Conservation (phyloP, 2,797 vertebrate species). For the Cynopterus sphinx region DNA sequence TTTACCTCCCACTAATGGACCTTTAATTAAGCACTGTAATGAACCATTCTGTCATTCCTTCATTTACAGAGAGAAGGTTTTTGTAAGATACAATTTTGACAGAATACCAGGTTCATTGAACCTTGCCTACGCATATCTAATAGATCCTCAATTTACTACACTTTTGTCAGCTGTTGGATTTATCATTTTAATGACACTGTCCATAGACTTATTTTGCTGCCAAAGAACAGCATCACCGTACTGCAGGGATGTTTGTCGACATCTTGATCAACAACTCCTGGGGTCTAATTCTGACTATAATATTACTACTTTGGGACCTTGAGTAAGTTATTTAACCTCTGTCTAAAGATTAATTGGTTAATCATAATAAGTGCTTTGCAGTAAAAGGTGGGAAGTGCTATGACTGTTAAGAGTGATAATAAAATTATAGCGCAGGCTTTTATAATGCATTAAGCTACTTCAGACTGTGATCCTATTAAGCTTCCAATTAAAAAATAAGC, state of each 20-base stretch:
- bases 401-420: slow-evolving; percentile 63
- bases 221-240: background rate
- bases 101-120: slow-evolving; percentile 54
- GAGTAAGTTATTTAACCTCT: slow-evolving; percentile 73
- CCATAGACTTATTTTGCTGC: slow-evolving; percentile 48
- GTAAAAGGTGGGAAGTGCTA: slow-evolving; percentile 54
- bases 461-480: slow-evolving; percentile 64
- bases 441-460: slow-evolving; percentile 38
- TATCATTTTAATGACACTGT: slow-evolving; percentile 68
- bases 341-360: slow-evolving; percentile 76
- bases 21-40: slow-evolving; percentile 76
- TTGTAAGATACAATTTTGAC: slow-evolving; percentile 68
- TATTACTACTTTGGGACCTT: slow-evolving; percentile 35
- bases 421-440: slow-evolving; percentile 61
- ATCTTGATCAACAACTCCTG: slow-evolving; percentile 73
- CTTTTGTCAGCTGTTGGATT: slow-evolving; percentile 54
- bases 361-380: slow-evolving; percentile 74
- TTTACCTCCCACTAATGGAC: slow-evolving; percentile 73
- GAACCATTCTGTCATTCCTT: slow-evolving; percentile 71
- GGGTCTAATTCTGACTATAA: slow-evolving; percentile 42
- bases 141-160: slow-evolving; percentile 61
- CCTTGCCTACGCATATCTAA: slow-evolving; percentile 53
- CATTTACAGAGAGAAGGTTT: slow-evolving; percentile 45
- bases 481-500: slow-evolving; percentile 57
- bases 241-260: slow-evolving; percentile 52